Base-by-base conservation (phyloP, 1,140 invertebrate species). In the Pseudomyrmex cubaensis region DNA sequence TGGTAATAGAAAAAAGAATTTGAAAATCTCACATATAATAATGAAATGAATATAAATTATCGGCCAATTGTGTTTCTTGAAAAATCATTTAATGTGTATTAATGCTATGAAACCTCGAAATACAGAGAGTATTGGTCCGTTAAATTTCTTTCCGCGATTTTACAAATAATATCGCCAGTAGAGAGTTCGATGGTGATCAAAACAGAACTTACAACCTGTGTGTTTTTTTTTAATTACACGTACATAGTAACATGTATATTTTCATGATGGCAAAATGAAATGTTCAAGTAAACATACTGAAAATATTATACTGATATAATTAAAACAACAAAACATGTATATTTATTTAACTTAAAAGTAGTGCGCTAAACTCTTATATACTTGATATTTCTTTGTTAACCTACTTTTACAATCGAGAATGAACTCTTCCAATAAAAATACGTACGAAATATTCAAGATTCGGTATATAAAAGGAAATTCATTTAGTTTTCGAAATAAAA, bases 121-220 rank as follows among this genome's bases (percentile, higher is more conserved):
- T 10, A 64, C 62, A 83, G 17, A 83, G 25, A 78, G 78, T 56
- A 89, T 90, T 90, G 89, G 89, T 90, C 89, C 89, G 57, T 88
- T 78, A 59, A 70, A 73, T 25, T 86, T 75, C 76, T 85, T 87
- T 76, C 35, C 9, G 48, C 73, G 22, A 54, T 17, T 35, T 35
- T 64, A 46, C 15, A 25, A 87, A 73, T 46, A 22, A 77, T 57
- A 12, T 35, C 56, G 46, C 54, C 15, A 9, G 17, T 59, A 57
- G n/a, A 54, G 44, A 48, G 52, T 82, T 50, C 0, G 50, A 25
- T 52, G 35, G 5, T 35, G 5, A 35, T 35, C 35, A 35, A 20
- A 35, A 35, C 5, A 35, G 35, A 35, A 35, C 35, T 35, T 35
- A 35, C 35, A 35, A 35, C 35, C 35, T 35, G 5, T 35, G 0